Conservation (phyloP, 2,113 vertebrate genomes). For the Pollachius pollachius region DNA sequence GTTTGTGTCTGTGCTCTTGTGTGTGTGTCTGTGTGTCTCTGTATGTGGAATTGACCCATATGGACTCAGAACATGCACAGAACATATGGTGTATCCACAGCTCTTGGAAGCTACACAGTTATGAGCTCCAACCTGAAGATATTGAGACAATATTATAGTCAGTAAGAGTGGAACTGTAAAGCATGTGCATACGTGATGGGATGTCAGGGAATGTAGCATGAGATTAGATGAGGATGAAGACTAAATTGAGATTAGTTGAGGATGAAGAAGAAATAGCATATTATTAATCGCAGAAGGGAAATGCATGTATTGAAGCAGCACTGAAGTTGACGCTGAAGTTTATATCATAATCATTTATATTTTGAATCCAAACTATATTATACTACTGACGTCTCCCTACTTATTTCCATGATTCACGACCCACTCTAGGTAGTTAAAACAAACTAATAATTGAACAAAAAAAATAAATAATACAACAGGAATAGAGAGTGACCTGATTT, state of each 20-base stretch:
- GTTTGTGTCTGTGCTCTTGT: not conserved
- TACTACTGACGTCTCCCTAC: not conserved
- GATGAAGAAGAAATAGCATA: too few species aligned
- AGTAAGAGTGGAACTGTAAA: too few species aligned
- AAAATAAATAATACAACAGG: not conserved
- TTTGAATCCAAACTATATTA: slow-evolving; percentile 19
- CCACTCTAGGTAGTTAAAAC: not conserved
- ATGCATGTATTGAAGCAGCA: not conserved
- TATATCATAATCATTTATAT: too few species aligned
- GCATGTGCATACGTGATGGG: too few species aligned
- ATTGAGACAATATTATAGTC: not conserved
- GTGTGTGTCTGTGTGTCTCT: not conserved
- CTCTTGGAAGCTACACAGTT: not conserved
- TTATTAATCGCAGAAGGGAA: slow-evolving; percentile 6
- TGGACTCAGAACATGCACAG: not conserved
- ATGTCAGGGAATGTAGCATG: too few species aligned
- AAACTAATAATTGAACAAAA: not conserved
- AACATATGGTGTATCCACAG: not conserved
- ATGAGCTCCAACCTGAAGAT: not conserved
- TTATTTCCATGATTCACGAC: slow-evolving; percentile 4
- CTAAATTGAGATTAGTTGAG: too few species aligned
- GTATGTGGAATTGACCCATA: slow-evolving; percentile 18
- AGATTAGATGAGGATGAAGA: too few species aligned
- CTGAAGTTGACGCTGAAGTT: too few species aligned
- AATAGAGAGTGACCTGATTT: slow-evolving; percentile 14